A percentile compares a stretch with the other conserved stretches of the same genome.
phyloP scores from a whole-genome alignment of 1,140 invertebrate species.

The Leucophenga varia region DNA sequence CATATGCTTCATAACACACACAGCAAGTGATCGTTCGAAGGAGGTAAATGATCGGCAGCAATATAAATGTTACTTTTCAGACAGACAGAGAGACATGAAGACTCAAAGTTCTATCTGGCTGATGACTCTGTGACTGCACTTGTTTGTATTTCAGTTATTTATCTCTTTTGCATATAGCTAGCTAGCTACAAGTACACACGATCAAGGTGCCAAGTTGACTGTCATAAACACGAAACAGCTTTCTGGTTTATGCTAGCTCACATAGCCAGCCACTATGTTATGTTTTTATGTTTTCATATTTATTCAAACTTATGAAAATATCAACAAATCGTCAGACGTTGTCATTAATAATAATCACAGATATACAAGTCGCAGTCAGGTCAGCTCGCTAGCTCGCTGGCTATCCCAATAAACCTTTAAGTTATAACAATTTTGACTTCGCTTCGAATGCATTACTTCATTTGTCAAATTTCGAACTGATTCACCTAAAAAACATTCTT shows the following conservation, averaged over 20 bases:
- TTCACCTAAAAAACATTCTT: too few relatives aligned
- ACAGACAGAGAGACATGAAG: too few relatives aligned
- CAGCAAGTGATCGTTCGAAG: too few relatives aligned
- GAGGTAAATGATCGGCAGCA: too few relatives aligned
- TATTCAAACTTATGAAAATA: slow-evolving; percentile 48
- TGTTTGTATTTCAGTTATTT: slow-evolving; percentile 41
- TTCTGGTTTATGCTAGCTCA: slow-evolving; percentile 16
- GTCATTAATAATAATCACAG: slow-evolving; percentile 56
- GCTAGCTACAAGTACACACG: too few relatives aligned
- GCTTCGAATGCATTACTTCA: slow-evolving; percentile 18
- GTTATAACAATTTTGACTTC: too few relatives aligned
- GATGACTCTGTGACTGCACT: slow-evolving; percentile 29
- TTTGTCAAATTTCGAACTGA: slow-evolving; percentile 52
- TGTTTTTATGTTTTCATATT: slow-evolving; percentile 14
- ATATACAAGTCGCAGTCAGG: slow-evolving; percentile 14
- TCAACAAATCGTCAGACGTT: slow-evolving; percentile 57
- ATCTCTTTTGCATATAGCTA: slow-evolving; percentile 22
- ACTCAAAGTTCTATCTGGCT: too few relatives aligned
- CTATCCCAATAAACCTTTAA: too few relatives aligned
- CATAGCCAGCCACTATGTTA: slow-evolving; percentile 14
- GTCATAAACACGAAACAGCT: too few relatives aligned
- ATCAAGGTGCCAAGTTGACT: too few relatives aligned
- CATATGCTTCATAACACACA: slow-evolving; percentile 6
- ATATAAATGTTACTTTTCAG: too few relatives aligned
- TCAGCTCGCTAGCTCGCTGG: neutral